Base-by-base conservation (phyloP, 2,888 invertebrate genomes). In the Hirtodrosophila confusa region DNA sequence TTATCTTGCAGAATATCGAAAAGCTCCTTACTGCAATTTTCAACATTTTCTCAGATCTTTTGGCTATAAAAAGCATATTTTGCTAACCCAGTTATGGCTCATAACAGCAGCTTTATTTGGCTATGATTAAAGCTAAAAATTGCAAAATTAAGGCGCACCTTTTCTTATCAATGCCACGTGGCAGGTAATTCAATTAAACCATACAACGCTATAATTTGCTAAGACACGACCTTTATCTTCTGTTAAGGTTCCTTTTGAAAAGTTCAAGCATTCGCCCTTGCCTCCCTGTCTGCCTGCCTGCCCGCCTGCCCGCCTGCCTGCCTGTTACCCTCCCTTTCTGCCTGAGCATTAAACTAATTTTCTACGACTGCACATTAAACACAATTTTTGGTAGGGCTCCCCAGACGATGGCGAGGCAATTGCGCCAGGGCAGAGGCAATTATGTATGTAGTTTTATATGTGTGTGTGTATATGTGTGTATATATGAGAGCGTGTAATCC, bases 311-410 rank as follows among this genome's bases (percentile, higher is more conserved):
- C 17, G 17, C 17, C 17, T 17, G 17, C 17, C 17, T 17, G 17
- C 17, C 17, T 17, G 17, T 17, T 2, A 1, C 17, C 27, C 27
- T 49, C 24, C 62, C 69, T 72, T 61, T 49, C 47, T 50, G 66
- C 37, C 54, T 53, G 60, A 53, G 49, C 80, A 70, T 71, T 78
- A 80, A 87, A 87, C 80, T 87, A 82, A 82, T 87, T 82, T 82
- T 69, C 78, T 62, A 74, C 58, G 75, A 87, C 82, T 78, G 70
- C 68, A 87, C 78, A 80, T 82, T 82, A 82, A 80, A 78, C 71
- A 64, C 61, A 77, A 73, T 80, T 86, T 74, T 62, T 48, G 47
- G 47, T 11, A 9, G 44, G 35, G 29, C 36, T 41, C 47, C 35
- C 58, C 40, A 31, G 51, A 44, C 73, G 11, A 55, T 23, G 57